phyloP scores from a whole-genome alignment of 1,140 invertebrate species.

The Nylanderia fulva region DNA sequence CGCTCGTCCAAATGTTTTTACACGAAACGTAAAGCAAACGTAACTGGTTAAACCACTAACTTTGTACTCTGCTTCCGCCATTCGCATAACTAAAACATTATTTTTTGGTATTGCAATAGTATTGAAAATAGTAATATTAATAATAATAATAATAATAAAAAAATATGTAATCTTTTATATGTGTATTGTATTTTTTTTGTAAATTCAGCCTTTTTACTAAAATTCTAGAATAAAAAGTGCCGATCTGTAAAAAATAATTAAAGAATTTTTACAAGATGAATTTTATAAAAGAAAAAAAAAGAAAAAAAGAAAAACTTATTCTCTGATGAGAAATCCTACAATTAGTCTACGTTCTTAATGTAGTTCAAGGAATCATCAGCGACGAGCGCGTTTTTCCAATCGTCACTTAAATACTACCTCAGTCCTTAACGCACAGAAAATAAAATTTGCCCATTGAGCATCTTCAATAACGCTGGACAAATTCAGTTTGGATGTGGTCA shows the following conservation, averaged over 20 bases:
- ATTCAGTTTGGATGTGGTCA: neutral
- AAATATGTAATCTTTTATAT: slow-evolving; percentile 4
- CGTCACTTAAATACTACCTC: neutral
- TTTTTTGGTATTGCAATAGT: slow-evolving; percentile 48
- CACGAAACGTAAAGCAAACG: slow-evolving; percentile 30
- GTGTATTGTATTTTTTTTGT: no score
- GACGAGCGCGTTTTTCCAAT: neutral
- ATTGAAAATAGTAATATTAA: slow-evolving; percentile 11
- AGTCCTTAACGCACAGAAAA: neutral
- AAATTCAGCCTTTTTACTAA: no score
- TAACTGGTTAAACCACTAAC: slow-evolving; percentile 17
- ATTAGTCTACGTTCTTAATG: neutral
- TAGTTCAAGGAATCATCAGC: neutral
- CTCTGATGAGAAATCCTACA: no score
- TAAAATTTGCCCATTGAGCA: neutral
- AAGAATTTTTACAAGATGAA: no score
- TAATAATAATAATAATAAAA: neutral
- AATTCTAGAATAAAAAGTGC: no score
- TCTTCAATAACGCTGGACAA: neutral
- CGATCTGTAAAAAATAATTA: no score
- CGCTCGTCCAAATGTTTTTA: neutral
- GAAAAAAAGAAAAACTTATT: no score
- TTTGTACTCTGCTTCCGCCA: slow-evolving; percentile 44
- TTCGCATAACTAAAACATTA: slow-evolving; percentile 33
- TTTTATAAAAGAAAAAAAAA: no score